phyloP scores from a whole-genome alignment of 2,888 invertebrate genomes.

The Ochropleura leucogaster region DNA sequence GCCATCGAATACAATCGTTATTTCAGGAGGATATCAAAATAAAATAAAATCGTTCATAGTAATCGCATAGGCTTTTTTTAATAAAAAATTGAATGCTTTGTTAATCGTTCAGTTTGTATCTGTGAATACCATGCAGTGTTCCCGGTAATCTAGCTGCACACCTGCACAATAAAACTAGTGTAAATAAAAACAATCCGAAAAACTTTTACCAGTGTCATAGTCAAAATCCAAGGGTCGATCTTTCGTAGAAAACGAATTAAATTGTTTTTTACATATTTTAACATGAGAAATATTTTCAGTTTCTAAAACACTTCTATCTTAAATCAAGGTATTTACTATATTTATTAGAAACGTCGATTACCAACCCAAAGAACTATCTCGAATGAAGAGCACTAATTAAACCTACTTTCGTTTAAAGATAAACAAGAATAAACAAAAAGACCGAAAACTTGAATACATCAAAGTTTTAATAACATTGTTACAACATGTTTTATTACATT shows the following conservation, averaged over 20 bases:
- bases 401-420: constrained; percentile 22
- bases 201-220: background rate
- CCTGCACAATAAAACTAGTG: constrained; percentile 19
- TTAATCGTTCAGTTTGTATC: constrained; percentile 11
- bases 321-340: background rate
- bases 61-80: background rate
- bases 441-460: constrained; percentile 32
- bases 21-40: background rate
- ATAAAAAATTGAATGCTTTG: too few relatives aligned
- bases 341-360: constrained; percentile 12
- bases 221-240: constrained; percentile 61
- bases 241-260: constrained; percentile 64
- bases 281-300: background rate
- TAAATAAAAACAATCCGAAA: constrained; percentile 21
- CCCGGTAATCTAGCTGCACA: constrained; percentile 22
- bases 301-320: background rate
- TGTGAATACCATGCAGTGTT: constrained; percentile 28
- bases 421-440: constrained; percentile 35
- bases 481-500: constrained; percentile 56
- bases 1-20: background rate
- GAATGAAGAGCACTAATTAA: constrained; percentile 29
- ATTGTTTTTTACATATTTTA: constrained; percentile 53
- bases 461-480: constrained; percentile 56
- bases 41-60: background rate
- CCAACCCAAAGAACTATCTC: background rate